phyloP scores from a whole-genome alignment of 2,888 invertebrate genomes.

The Nymphalis polychloros region DNA sequence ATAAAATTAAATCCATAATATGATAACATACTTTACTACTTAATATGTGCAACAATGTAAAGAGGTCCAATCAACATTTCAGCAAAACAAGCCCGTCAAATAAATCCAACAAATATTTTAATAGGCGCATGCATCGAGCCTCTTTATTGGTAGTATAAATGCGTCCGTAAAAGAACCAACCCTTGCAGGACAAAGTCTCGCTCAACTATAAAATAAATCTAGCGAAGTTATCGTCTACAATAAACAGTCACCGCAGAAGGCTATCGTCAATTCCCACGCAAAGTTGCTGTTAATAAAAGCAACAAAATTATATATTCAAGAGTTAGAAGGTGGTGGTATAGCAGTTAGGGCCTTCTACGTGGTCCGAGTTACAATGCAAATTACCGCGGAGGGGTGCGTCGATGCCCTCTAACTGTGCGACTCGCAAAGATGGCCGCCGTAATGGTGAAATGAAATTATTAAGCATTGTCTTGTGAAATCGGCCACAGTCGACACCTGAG shows the following conservation, averaged over 20 bases:
- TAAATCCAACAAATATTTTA: conserved; percentile 80
- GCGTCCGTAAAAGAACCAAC: conserved; percentile 61
- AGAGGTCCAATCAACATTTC: conserved; percentile 67
- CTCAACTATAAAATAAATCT: conserved; percentile 79
- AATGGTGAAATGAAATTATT: conserved; percentile 82
- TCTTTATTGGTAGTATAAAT: conserved; percentile 77
- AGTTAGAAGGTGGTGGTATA: conserved; percentile 79
- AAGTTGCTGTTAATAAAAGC: conserved; percentile 81
- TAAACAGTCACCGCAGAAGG: conserved; percentile 78
- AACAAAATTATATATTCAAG: conserved; percentile 82
- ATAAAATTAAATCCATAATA: conserved; percentile 19
- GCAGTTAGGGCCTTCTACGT: conserved; percentile 78
- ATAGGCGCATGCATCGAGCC: conserved; percentile 69
- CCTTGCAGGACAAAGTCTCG: conserved; percentile 69
- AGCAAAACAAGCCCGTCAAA: conserved; percentile 73
- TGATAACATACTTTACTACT: conserved; percentile 45
- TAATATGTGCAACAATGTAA: conserved; percentile 74
- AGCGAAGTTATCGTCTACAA: conserved; percentile 77
- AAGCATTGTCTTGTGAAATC: conserved; percentile 82
- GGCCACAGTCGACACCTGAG: conserved; percentile 82
- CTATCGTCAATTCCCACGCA: conserved; percentile 81
- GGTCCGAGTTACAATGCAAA: conserved; percentile 82
- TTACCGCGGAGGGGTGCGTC: conserved; percentile 79
- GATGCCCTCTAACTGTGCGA: conserved; percentile 80
- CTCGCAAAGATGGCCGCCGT: conserved; percentile 80